phyloP scores from a whole-genome alignment of 2,888 invertebrate species.

The Toxonevra muliebris region DNA sequence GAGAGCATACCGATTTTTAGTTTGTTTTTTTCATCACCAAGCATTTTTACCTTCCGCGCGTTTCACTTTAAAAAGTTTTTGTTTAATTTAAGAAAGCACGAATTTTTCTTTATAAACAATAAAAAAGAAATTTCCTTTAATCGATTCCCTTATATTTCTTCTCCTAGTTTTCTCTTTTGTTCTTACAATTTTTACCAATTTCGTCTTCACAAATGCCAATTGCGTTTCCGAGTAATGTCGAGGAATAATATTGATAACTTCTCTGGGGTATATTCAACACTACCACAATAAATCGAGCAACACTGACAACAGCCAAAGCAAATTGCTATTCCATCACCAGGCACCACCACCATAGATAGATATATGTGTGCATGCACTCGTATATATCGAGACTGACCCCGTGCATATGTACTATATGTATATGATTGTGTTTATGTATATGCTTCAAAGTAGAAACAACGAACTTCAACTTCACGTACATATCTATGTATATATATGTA shows the following conservation, averaged over 20 bases:
- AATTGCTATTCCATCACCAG: background rate
- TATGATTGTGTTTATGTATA: too few species aligned
- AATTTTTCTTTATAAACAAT: background rate
- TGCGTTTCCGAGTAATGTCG: too few species aligned
- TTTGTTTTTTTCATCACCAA: too few species aligned
- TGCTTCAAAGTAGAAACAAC: background rate
- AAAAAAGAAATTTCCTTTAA: background rate
- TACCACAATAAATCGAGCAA: conserved; percentile 30
- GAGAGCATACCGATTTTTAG: too few species aligned
- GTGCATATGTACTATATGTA: too few species aligned
- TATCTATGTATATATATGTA: background rate
- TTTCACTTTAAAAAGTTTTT: too few species aligned
- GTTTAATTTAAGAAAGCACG: too few species aligned
- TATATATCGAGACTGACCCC: too few species aligned
- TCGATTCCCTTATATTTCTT: background rate
- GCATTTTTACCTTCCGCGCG: too few species aligned
- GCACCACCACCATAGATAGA: background rate
- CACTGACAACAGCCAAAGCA: conserved; percentile 6
- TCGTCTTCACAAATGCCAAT: too few species aligned
- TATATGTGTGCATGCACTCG: too few species aligned
- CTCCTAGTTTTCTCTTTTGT: background rate
- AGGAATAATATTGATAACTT: conserved; percentile 12
- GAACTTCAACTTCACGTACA: background rate
- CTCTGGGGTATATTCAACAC: conserved; percentile 21
- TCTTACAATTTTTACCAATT: too few species aligned